Base-by-base conservation (phyloP, 2,888 invertebrate genomes). In the Heteromurus nitidus region DNA sequence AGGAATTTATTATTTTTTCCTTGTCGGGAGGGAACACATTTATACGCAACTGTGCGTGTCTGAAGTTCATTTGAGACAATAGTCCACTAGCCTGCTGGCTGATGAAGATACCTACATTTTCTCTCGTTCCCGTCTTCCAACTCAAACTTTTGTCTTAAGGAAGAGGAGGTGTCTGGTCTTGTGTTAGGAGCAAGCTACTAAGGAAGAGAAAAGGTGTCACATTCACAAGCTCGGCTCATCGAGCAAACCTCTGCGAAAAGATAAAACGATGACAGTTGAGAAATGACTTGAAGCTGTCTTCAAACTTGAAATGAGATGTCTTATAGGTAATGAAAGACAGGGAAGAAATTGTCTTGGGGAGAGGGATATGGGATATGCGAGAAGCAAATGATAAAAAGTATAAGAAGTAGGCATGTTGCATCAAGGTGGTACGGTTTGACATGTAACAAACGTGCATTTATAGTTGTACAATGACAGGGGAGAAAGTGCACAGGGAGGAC, bases 11-110 rank as follows among this genome's bases (percentile, higher is more conserved):
- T n/a, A n/a, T n/a, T n/a, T n/a, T n/a, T n/a, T n/a, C n/a, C n/a
- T n/a, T n/a, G n/a, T n/a, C n/a, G n/a, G n/a, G n/a, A n/a, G n/a
- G n/a, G n/a, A n/a, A n/a, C n/a, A n/a, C n/a, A n/a, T 11, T 53
- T 24, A 26, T 58, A 58, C 58, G 58, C 58, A 58, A 26, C 26
- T 58, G 58, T 58, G 58, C 58, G 62, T 62, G 62, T 31, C 62
- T n/a, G 1, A 36, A 62, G 62, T 62, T 62, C 62, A 62, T 62
- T 62, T 62, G 31, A 30, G 31, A 50, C n/a, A n/a, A n/a, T n/a
- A n/a, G n/a, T n/a, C n/a, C n/a, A n/a, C n/a, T n/a, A n/a, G n/a
- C n/a, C n/a, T n/a, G n/a, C n/a, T n/a, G n/a, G n/a, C n/a, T n/a
- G n/a, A n/a, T n/a, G n/a, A n/a, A n/a, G n/a, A n/a, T n/a, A n/a